These are phyloP conservation scores for Capreolus pygargus DNA, from an alignment of 2,113 vertebrate genomes.

Conservation along the genomic window DNA sequence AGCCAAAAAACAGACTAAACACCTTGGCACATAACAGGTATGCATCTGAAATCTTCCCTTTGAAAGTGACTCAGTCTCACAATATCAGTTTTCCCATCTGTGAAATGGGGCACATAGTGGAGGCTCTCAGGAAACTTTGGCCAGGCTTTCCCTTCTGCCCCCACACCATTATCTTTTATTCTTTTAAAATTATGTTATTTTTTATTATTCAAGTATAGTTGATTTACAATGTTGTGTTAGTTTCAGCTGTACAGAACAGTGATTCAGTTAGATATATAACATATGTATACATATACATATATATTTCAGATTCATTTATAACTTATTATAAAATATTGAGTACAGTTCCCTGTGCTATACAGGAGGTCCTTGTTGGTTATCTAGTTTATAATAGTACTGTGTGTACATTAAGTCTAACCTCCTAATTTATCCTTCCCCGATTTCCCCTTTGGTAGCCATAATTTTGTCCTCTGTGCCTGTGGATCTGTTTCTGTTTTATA, in stretches of 20 bases:
- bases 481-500: neutral
- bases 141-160: fast-evolving
- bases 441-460: neutral
- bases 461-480: neutral
- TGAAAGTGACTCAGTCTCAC: neutral
- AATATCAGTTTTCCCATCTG: neutral
- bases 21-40: neutral
- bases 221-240: neutral
- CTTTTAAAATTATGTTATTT: neutral
- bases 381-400: neutral
- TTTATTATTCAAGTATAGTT: neutral
- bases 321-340: neutral
- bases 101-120: fast-evolving
- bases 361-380: neutral
- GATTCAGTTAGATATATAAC: neutral
- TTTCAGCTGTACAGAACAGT: neutral
- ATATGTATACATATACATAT: neutral
- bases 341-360: neutral
- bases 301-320: neutral
- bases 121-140: neutral
- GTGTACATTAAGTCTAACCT: neutral
- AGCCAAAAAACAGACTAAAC: neutral
- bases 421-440: neutral
- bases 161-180: neutral
- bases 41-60: neutral